Evolutionary conservation across 2,888 invertebrate genomes (phyloP).

Genomic region (Pharmacophagus antenor): DNA sequence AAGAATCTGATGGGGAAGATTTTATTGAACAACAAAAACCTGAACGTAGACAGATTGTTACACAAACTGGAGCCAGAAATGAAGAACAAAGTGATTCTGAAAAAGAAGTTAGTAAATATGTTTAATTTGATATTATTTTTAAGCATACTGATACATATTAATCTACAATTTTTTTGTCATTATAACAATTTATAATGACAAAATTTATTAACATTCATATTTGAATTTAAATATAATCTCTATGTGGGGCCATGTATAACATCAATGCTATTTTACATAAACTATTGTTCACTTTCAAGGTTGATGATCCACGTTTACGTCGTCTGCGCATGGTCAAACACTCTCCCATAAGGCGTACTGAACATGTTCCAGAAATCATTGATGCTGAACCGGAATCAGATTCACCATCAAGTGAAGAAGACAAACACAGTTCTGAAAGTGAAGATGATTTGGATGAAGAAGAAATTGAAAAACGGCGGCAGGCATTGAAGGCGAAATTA

Average conservation of each 20-base stretch:
- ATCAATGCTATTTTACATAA: too few relatives aligned
- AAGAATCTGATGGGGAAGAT: slow-evolving; percentile 93
- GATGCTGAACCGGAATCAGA: slow-evolving; percentile 68
- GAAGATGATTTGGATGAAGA: slow-evolving; percentile 92
- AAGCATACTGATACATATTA: too few relatives aligned
- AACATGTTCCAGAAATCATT: slow-evolving; percentile 77
- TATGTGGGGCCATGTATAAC: too few relatives aligned
- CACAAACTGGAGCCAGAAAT: slow-evolving; percentile 57
- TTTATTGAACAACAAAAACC: slow-evolving; percentile 84
- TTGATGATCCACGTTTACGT: slow-evolving; percentile 91
- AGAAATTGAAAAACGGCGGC: slow-evolving; percentile 91
- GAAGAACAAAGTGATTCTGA: slow-evolving; percentile 68
- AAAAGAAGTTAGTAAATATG: slow-evolving; percentile 55
- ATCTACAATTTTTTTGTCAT: too few relatives aligned
- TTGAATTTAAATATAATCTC: background rate
- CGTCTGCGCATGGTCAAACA: slow-evolving; percentile 81
- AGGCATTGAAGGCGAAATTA: slow-evolving; percentile 72
- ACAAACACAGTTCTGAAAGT: slow-evolving; percentile 81
- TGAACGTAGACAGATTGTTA: slow-evolving; percentile 60
- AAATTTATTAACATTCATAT: background rate
- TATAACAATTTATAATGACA: too few relatives aligned
- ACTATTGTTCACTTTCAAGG: slow-evolving; percentile 45
- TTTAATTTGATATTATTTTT: background rate
- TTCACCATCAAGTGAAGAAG: slow-evolving; percentile 70
- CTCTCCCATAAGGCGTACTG: slow-evolving; percentile 78